Conservation (phyloP, 2,888 invertebrate species). For the Agonopterix arenella region DNA sequence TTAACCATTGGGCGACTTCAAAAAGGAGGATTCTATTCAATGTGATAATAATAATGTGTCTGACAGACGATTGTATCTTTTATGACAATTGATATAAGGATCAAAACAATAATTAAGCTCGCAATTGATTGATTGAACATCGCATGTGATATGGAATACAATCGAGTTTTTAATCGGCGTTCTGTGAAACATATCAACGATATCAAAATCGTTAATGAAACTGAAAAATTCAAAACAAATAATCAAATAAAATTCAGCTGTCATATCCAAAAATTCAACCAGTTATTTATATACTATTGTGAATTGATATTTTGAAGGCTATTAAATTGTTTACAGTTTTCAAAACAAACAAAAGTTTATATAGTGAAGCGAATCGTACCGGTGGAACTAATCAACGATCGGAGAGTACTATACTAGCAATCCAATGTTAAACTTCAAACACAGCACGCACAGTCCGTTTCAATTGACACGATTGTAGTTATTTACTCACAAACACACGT, state of each 20-base stretch:
- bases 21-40: constrained; percentile 1
- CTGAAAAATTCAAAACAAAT: neutral
- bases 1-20: constrained; percentile 21
- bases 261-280: no score
- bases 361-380: constrained; percentile 37
- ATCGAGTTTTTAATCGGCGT: no score
- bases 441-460: constrained; percentile 27
- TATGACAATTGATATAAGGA: no score
- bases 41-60: neutral
- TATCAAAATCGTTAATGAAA: neutral
- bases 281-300: no score
- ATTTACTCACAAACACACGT: constrained; percentile 67
- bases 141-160: no score
- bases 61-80: neutral
- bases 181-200: neutral
- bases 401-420: constrained; percentile 29
- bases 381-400: constrained; percentile 25
- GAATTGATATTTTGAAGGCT: neutral
- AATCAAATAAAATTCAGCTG: no score
- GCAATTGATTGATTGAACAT: no score
- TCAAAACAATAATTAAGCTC: no score
- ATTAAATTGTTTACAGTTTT: neutral
- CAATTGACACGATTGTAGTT: constrained; percentile 31
- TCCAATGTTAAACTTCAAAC: constrained; percentile 34
- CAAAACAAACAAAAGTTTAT: constrained; percentile 44